Percentiles rank a stretch among this genome's conserved stretches.
These are phyloP conservation scores for Tricholauxania praeusta DNA, from an alignment of 2,888 invertebrate genomes.

Conservation along the genomic window DNA sequence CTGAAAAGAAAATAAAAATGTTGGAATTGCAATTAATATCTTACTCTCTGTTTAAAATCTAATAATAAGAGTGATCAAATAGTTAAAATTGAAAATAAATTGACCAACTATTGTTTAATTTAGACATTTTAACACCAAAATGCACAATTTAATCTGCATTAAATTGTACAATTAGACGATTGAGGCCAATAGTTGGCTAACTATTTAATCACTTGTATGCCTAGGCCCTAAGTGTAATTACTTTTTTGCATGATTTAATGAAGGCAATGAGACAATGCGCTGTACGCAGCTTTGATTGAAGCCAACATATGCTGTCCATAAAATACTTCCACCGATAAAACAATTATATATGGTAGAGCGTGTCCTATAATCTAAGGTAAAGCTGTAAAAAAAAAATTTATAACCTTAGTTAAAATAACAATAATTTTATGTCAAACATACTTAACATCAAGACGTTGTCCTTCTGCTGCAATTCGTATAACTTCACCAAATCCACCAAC, in stretches of 20 bases:
- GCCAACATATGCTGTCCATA: slow-evolving; percentile 75
- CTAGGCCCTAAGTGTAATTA: slow-evolving; percentile 34
- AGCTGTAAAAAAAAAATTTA: slow-evolving; percentile 65
- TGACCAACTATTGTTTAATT: too few species aligned
- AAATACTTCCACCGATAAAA: slow-evolving; percentile 71
- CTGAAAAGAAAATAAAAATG: slow-evolving; percentile 55
- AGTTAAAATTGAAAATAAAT: too few species aligned
- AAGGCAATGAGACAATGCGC: slow-evolving; percentile 75
- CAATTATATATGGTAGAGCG: slow-evolving; percentile 77
- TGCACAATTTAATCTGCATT: too few species aligned
- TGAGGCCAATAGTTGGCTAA: neutral
- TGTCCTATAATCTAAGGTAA: slow-evolving; percentile 72
- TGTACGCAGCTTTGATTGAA: slow-evolving; percentile 82
- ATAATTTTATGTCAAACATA: slow-evolving; percentile 47
- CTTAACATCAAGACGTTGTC: slow-evolving; percentile 66
- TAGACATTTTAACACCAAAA: too few species aligned
- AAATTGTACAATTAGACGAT: too few species aligned
- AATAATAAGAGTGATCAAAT: too few species aligned
- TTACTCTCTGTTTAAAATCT: neutral
- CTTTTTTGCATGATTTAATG: slow-evolving; percentile 72
- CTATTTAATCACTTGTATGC: too few species aligned
- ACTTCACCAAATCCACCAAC: slow-evolving; percentile 67
- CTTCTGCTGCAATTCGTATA: slow-evolving; percentile 60
- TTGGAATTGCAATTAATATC: neutral
- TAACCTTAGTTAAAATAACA: neutral